Evolutionary conservation across 1,140 invertebrate species (phyloP), one percentile per base, ranked within the genome.

Genomic region (Acromyrmex heyeri): DNA sequence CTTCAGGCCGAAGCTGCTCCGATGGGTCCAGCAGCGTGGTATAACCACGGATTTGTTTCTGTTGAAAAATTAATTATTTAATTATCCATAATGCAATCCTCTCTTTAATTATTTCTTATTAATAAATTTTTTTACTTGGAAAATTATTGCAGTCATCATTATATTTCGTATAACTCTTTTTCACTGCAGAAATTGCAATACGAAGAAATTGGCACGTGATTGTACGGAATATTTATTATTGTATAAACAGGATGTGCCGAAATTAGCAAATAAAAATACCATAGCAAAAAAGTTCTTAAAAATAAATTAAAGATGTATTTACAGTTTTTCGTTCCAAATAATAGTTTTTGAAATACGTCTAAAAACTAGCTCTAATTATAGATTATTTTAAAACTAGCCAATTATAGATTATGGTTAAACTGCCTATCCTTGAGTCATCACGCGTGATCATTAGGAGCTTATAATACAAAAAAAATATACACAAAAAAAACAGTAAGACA

Each of bases 1-100:
- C 64, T 93, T 98, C 97, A 5, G 97, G 97, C 14, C 97, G 96
- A 7, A 97, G 93, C 38, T 97, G 95, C 87, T 97, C 96, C 2
- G 97, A 98, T 3, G 97, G 97, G 92, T 98, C 97, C 44, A 97
- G 85, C 12, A 96, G 91, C 3, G 50, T 81, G 2, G 34, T 24
- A 57, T 87, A 64, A 5, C 21, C 85, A 62, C 24, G 86, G 14
- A 27, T 79, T 73, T 87, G 90, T 55, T 64, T 5, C 72, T 79
- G 24, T 24, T 38, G 5, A 3, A 57, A 21, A 55, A 78, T 24
- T 0, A 67, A 78, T 30, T 61, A 12, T 5, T 30, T 18, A 62
- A 30, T 6, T 18, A 18, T 30, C 14, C 7, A 30, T 30, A 62
- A 27, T 14, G 16, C 5, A 62, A 62, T 62, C 24, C 16, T 53